These are phyloP conservation scores for Ephialtes manifestator DNA, from an alignment of 2,888 invertebrate species.

Conservation along the genomic window DNA sequence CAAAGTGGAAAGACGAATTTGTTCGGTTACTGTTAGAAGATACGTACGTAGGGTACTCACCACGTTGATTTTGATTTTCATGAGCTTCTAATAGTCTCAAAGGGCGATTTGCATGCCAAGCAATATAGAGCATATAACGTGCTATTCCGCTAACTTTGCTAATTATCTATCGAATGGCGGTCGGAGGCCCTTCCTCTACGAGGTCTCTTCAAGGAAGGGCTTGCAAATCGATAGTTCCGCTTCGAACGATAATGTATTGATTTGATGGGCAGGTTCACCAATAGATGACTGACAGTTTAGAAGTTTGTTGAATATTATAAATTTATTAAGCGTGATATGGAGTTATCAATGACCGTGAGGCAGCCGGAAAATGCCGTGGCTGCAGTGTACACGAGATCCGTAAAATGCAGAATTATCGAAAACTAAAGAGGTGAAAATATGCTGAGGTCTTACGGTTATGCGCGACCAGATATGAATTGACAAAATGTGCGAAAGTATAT, in stretches of 20 bases:
- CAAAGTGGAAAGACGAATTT: not conserved
- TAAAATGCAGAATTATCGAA: no score
- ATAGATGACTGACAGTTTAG: no score
- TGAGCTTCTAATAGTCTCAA: not conserved
- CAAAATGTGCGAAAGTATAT: no score
- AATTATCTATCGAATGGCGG: not conserved
- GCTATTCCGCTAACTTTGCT: constrained; percentile 16
- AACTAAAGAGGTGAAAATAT: no score
- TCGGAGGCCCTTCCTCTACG: not conserved
- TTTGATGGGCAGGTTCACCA: no score
- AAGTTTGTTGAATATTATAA: no score
- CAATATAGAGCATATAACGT: constrained; percentile 2
- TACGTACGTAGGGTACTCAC: not conserved
- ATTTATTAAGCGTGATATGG: no score
- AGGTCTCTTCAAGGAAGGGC: not conserved
- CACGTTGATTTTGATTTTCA: not conserved
- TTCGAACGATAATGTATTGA: not conserved
- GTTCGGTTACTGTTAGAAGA: not conserved
- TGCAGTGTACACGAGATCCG: no score
- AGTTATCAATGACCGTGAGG: no score
- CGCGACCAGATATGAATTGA: no score
- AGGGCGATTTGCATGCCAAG: constrained; percentile 2
- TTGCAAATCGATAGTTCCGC: not conserved
- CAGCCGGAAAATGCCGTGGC: no score
- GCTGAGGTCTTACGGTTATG: no score